Evolutionary conservation across 2,888 invertebrate species (phyloP).

Genomic region (Phalera bucephala): DNA sequence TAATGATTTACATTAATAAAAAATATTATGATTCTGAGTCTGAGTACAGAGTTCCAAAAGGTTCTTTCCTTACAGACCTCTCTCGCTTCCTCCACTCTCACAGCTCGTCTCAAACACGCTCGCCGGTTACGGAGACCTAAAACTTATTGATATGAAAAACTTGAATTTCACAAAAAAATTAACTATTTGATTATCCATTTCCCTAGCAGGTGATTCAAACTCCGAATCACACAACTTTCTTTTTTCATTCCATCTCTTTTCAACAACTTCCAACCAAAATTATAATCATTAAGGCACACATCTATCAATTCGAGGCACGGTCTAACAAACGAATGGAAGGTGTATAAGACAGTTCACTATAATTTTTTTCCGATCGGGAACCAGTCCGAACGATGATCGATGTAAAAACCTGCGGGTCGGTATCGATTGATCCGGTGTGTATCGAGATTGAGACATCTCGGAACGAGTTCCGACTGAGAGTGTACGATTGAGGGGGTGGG

Average conservation of each 20-base stretch:
- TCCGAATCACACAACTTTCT: not conserved
- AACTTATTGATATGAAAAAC: too few species aligned
- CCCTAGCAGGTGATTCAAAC: not conserved
- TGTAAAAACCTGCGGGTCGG: constrained; percentile 71
- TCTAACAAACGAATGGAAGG: constrained; percentile 19
- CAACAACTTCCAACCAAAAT: constrained; percentile 1
- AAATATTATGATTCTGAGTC: too few species aligned
- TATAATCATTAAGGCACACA: constrained; percentile 31
- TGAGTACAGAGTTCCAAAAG: too few species aligned
- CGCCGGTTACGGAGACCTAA: too few species aligned
- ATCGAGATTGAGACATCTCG: constrained; percentile 79
- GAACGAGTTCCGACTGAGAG: constrained; percentile 68
- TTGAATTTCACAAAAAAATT: too few species aligned
- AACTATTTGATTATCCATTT: too few species aligned
- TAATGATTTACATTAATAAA: too few species aligned
- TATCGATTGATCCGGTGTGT: constrained; percentile 74
- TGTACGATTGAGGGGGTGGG: constrained; percentile 38
- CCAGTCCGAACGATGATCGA: constrained; percentile 70
- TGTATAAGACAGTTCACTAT: constrained; percentile 24
- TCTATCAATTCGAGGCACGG: constrained; percentile 36
- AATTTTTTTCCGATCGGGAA: constrained; percentile 59
- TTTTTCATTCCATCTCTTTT: not conserved
- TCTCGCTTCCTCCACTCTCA: too few species aligned
- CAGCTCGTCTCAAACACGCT: too few species aligned
- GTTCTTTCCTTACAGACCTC: too few species aligned